Base-by-base conservation (phyloP, 2,888 invertebrate genomes). In the Carcina quercana region DNA sequence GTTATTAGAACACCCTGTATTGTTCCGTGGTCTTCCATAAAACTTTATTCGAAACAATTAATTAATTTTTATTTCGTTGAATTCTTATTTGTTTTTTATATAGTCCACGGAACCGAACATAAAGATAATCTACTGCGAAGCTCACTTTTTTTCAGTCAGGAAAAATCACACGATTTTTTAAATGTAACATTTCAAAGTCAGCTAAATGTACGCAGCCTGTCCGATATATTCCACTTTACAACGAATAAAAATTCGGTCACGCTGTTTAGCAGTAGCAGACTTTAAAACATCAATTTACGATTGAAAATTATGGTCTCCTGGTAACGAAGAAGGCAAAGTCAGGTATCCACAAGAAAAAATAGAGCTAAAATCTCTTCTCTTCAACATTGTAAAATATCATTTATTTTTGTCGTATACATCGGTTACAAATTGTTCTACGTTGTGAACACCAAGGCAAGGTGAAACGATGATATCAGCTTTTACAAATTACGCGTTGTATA, bases 381-480 rank as follows among this genome's bases (percentile, higher is more conserved):
- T 73, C 57, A 83, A 83, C 82, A 79, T 74, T 75, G 75, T 82
- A 83, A 78, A 83, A 82, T 82, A 82, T 78, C 64, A 73, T 73
- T 67, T 67, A 66, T 66, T 65, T 65, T 70, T 60, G 57, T 83
- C 83, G 83, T 83, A 83, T 83, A 83, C 83, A 79, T 83, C 63
- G 79, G 80, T 83, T 83, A 75, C 83, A 79, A 60, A 75, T 83
- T 79, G 83, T 83, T 82, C 83, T 82, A 79, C 69, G 58, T 59
- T 67, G 70, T 72, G 72, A 80, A 82, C 83, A 82, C 80, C 73
- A 82, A 83, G 84, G 82, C 83, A 78, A 74, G 75, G 78, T 76
- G 78, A 73, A 70, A 60, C 48, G 53, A 64, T 60, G 62, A 69
- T 69, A 76, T 73, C 50, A 47, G 45, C 55, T 55, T n/a, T 59